Evolutionary conservation across 2,888 invertebrate species (phyloP).

Genomic region (Plusia festucae): DNA sequence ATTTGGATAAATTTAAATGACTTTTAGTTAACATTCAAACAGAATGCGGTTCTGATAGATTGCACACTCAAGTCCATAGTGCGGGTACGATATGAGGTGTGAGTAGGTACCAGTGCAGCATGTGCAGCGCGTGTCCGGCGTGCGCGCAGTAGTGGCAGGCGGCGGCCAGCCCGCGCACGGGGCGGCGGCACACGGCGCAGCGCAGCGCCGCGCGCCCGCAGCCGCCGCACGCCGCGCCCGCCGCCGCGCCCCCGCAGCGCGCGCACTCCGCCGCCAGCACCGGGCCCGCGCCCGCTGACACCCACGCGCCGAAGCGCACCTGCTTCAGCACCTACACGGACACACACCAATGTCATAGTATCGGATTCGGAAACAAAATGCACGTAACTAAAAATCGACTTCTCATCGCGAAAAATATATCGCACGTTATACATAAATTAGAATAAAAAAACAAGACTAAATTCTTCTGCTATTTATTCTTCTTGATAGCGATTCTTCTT

Average conservation of each 20-base stretch:
- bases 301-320: slow-evolving; percentile 76
- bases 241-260: slow-evolving; percentile 90
- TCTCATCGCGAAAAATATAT: no score
- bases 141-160: slow-evolving; percentile 97
- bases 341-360: no score
- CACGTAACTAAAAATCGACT: no score
- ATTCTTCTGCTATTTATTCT: no score
- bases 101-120: slow-evolving; percentile 92
- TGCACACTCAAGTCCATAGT: no score
- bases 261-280: slow-evolving; percentile 92
- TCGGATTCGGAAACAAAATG: no score
- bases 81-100: neutral
- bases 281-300: slow-evolving; percentile 90
- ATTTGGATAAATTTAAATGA: no score
- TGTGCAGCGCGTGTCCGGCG: slow-evolving; percentile 96
- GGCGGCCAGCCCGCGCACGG: slow-evolving; percentile 95
- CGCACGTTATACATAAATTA: no score
- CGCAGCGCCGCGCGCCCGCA: slow-evolving; percentile 92
- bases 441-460: no score
- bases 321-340: slow-evolving; percentile 89
- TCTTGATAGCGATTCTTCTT: no score
- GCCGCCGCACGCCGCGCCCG: slow-evolving; percentile 93
- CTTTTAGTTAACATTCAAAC: no score
- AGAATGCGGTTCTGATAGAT: no score
- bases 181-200: slow-evolving; percentile 95